A percentile compares a stretch with the other conserved stretches of the same genome.
These are phyloP conservation scores for Drosophila cognata DNA, from an alignment of 2,888 invertebrate species.

Conservation along the genomic window DNA sequence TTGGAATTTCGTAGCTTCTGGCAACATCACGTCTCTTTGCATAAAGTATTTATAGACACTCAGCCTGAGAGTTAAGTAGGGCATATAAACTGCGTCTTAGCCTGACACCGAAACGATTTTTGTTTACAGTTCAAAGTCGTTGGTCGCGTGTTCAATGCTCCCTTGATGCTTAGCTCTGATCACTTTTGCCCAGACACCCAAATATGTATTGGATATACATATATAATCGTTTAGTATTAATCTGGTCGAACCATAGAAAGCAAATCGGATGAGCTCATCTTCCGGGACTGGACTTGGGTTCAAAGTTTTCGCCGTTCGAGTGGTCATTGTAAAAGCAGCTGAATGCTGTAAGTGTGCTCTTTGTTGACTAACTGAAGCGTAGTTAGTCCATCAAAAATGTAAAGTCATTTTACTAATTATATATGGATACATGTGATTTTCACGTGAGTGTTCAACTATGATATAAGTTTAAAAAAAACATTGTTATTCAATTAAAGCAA, in stretches of 20 bases:
- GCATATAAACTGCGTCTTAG: slow-evolving; percentile 64
- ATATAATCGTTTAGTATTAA: slow-evolving; percentile 28
- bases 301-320: slow-evolving; percentile 20
- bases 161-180: slow-evolving; percentile 31
- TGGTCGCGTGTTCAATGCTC: slow-evolving; percentile 69
- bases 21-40: slow-evolving; percentile 11
- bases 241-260: slow-evolving; percentile 42
- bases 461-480: background rate
- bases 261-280: slow-evolving; percentile 63
- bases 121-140: slow-evolving; percentile 66
- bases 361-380: slow-evolving; percentile 15
- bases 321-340: slow-evolving; percentile 60
- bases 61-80: slow-evolving; percentile 55
- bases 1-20: slow-evolving; percentile 9
- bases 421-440: slow-evolving; percentile 3
- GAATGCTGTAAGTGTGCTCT: slow-evolving; percentile 36
- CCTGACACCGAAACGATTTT: slow-evolving; percentile 40
- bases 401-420: slow-evolving; percentile 22
- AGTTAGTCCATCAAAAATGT: slow-evolving; percentile 5
- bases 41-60: slow-evolving; percentile 20
- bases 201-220: slow-evolving; percentile 24
- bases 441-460: background rate
- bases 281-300: slow-evolving; percentile 9
- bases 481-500: background rate
- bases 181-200: slow-evolving; percentile 19